Percentiles rank a stretch among this genome's conserved stretches.
These are phyloP conservation scores for Paralichthys olivaceus DNA, from an alignment of 2,113 vertebrate genomes.

Conservation along the genomic window DNA sequence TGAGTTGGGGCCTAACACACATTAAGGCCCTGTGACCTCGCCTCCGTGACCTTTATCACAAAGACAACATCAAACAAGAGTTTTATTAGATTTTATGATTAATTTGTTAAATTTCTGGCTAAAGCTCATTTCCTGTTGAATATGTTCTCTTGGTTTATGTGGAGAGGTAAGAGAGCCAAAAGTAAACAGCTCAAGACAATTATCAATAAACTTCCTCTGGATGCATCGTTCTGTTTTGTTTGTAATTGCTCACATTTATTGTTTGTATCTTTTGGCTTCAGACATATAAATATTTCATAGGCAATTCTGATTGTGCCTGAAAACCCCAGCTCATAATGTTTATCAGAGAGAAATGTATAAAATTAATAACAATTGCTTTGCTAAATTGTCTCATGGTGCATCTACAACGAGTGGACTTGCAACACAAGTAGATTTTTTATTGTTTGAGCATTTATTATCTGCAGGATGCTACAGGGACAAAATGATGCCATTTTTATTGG, in stretches of 20 bases:
- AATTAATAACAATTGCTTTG: not conserved
- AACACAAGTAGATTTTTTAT: not conserved
- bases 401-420: not conserved
- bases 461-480: not conserved
- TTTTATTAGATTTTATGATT: no score
- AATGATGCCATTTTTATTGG: not conserved
- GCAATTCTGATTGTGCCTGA: not conserved
- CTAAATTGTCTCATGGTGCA: no score
- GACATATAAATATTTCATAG: not conserved
- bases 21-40: no score
- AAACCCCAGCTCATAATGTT: not conserved
- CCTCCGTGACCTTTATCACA: no score
- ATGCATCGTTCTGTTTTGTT: not conserved
- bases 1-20: no score
- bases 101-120: not conserved
- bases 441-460: not conserved
- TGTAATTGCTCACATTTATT: not conserved
- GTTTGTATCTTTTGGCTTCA: not conserved
- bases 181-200: not conserved
- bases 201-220: not conserved
- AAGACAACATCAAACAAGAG: not conserved
- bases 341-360: not conserved
- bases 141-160: not conserved
- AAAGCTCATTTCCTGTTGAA: no score
- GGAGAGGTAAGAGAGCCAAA: not conserved